These are phyloP conservation scores for Athene cunicularia DNA, from an alignment of 2,113 vertebrate genomes.

Conservation along the genomic window DNA sequence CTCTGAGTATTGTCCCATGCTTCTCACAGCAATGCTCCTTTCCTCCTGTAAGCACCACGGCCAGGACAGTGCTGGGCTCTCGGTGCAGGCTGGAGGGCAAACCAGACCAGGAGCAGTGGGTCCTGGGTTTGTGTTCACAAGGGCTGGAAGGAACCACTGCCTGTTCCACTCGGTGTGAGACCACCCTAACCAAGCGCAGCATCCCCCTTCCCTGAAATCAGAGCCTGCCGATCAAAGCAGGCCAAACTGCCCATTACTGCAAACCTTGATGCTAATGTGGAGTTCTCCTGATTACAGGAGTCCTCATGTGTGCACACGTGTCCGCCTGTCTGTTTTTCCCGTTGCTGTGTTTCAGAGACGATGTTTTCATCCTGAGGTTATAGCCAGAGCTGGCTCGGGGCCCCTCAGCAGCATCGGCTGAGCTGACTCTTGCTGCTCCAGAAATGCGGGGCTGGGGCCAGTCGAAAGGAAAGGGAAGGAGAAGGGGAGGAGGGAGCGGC, in stretches of 20 bases:
- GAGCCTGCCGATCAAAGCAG: not conserved
- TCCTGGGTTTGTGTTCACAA: not conserved
- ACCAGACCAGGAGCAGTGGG: rapidly evolving
- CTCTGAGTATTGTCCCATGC: not conserved
- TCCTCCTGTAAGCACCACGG: rapidly evolving
- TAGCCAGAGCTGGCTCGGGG: not conserved
- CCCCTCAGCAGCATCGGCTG: constrained; percentile 26
- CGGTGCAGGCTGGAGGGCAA: not conserved
- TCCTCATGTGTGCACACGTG: not conserved
- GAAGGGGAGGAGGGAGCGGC: not conserved
- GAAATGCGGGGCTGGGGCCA: not conserved
- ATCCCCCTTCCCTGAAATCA: not conserved
- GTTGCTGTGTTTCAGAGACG: constrained; percentile 29
- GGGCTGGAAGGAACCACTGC: not conserved
- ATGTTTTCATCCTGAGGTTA: constrained; percentile 33
- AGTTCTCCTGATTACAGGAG: not conserved
- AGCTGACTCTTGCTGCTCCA: constrained; percentile 14
- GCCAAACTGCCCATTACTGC: not conserved
- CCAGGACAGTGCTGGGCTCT: rapidly evolving
- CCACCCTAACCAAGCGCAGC: not conserved
- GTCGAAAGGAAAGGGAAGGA: not conserved
- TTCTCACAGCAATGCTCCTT: not conserved
- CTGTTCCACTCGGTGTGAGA: rapidly evolving
- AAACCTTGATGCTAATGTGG: not conserved
- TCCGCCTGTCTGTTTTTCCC: not conserved